Evolutionary conservation across 2,888 invertebrate species (phyloP).

Genomic region (Dynastes tityus): DNA sequence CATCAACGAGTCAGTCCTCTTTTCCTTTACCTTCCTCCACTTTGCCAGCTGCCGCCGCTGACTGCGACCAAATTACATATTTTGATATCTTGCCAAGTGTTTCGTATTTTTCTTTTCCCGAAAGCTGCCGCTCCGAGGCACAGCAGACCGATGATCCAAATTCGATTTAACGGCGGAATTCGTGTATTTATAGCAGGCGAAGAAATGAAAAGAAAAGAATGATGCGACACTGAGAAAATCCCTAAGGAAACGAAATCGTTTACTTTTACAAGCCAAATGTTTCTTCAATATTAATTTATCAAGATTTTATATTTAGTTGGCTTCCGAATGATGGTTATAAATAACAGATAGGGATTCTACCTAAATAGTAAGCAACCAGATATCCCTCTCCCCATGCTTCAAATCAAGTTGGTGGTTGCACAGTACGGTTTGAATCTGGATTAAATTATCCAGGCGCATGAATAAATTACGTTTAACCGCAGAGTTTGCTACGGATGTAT

Average conservation of each 20-base stretch:
- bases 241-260: no score
- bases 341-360: no score
- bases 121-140: slow-evolving; percentile 21
- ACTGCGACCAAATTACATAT: slow-evolving; percentile 36
- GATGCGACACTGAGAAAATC: no score
- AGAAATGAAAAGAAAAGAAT: slow-evolving; percentile 10
- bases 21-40: slow-evolving; percentile 39
- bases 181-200: slow-evolving; percentile 37
- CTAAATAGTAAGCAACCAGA: no score
- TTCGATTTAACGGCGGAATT: slow-evolving; percentile 37
- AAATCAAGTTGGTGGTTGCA: no score
- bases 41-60: slow-evolving; percentile 14
- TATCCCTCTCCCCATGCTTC: no score
- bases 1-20: slow-evolving; percentile 26
- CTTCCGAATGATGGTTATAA: no score
- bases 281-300: no score
- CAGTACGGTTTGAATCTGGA: no score
- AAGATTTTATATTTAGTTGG: no score
- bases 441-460: no score
- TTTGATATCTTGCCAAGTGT: slow-evolving; percentile 43
- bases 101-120: slow-evolving; percentile 38
- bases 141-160: slow-evolving; percentile 33
- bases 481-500: background rate
- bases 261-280: background rate
- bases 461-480: no score